Percentiles rank a stretch among this genome's conserved stretches.
Conservation (phyloP, 2,113 vertebrate genomes). For the Scortum barcoo region DNA sequence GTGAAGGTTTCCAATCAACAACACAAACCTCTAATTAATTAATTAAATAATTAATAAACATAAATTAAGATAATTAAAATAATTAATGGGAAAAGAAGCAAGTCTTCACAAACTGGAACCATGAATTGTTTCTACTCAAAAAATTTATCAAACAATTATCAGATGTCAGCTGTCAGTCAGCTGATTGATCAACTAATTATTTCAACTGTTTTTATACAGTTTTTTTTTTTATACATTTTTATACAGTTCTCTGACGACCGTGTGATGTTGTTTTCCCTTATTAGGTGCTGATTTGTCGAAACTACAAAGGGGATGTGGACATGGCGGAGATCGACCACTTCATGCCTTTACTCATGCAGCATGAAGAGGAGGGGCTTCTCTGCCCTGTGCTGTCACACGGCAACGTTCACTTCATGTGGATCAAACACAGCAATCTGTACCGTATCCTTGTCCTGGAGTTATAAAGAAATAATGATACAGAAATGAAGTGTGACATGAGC, state of each 20-base stretch:
- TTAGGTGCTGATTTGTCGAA: slow-evolving; percentile 94
- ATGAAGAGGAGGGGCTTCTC: slow-evolving; percentile 90
- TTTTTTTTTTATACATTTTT: too few species aligned
- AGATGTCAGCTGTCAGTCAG: too few species aligned
- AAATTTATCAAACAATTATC: too few species aligned
- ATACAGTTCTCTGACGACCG: neutral
- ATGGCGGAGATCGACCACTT: slow-evolving; percentile 94
- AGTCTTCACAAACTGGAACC: too few species aligned
- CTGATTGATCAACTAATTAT: too few species aligned
- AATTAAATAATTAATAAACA: too few species aligned
- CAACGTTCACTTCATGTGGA: slow-evolving; percentile 93
- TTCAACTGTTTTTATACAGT: too few species aligned
- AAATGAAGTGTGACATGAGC: neutral
- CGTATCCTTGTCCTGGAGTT: slow-evolving; percentile 85
- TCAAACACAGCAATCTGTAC: slow-evolving; percentile 96
- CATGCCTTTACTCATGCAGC: slow-evolving; percentile 90
- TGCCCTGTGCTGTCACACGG: slow-evolving; percentile 88
- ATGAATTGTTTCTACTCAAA: too few species aligned
- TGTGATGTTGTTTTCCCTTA: neutral
- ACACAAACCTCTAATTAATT: too few species aligned
- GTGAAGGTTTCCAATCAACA: too few species aligned
- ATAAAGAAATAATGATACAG: neutral
- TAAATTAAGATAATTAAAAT: too few species aligned
- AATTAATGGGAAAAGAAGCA: too few species aligned
- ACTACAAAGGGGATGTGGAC: slow-evolving; percentile 94